Conservation (phyloP, 2,888 invertebrate species). For the Apamea monoglypha region DNA sequence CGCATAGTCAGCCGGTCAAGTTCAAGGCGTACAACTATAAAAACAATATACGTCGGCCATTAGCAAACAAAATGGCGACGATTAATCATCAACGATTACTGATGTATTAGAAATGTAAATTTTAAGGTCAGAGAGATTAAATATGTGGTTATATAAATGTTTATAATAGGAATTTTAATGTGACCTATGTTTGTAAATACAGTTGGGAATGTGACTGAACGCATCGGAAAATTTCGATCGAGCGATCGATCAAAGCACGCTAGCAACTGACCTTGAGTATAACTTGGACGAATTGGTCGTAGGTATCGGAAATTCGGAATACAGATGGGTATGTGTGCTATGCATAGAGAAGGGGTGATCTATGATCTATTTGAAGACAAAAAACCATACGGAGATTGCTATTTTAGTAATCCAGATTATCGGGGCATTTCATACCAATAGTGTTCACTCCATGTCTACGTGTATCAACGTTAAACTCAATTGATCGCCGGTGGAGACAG, state of each 20-base stretch:
- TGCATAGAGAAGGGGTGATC: slow-evolving; percentile 5
- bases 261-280: slow-evolving; percentile 23
- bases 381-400: slow-evolving; percentile 23
- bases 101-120: slow-evolving; percentile 66
- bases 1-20: slow-evolving; percentile 67
- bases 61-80: slow-evolving; percentile 66
- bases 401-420: slow-evolving; percentile 13
- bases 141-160: slow-evolving; percentile 52
- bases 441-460: not conserved
- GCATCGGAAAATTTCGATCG: slow-evolving; percentile 37
- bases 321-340: not conserved
- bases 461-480: slow-evolving; percentile 1
- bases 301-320: not conserved
- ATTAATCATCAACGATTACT: slow-evolving; percentile 65
- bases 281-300: slow-evolving; percentile 7
- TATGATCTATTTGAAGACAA: slow-evolving; percentile 27
- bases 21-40: slow-evolving; percentile 68
- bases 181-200: slow-evolving; percentile 58
- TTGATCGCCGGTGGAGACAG: not conserved
- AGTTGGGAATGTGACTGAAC: slow-evolving; percentile 34
- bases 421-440: slow-evolving; percentile 15
- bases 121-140: slow-evolving; percentile 66
- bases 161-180: slow-evolving; percentile 53
- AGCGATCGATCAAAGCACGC: slow-evolving; percentile 17
- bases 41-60: slow-evolving; percentile 60